Conservation (phyloP, 2,888 invertebrate genomes). For the Orthosia incerta region DNA sequence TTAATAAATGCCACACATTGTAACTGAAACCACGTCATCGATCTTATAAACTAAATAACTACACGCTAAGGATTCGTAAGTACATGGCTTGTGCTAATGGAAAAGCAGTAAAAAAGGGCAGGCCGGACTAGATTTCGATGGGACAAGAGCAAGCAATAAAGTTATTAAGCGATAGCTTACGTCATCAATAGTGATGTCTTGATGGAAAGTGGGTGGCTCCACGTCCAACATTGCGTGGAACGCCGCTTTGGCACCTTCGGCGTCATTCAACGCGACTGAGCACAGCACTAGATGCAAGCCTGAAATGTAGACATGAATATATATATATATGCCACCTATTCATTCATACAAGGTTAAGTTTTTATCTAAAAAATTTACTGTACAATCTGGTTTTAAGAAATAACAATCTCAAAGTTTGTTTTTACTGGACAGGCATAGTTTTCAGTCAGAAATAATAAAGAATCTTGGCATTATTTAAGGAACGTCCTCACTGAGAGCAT, state of each 20-base stretch:
- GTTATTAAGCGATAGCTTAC: constrained; percentile 67
- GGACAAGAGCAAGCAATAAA: neutral
- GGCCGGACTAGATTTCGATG: neutral
- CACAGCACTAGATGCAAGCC: constrained; percentile 97
- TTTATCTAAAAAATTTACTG: too few species aligned
- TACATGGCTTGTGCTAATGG: too few species aligned
- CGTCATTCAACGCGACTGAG: constrained; percentile 97
- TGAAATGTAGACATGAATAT: constrained; percentile 60
- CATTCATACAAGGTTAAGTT: too few species aligned
- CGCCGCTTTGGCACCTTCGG: constrained; percentile 97
- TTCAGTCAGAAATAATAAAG: too few species aligned
- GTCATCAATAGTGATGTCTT: constrained; percentile 86
- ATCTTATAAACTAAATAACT: neutral
- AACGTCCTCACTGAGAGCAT: too few species aligned
- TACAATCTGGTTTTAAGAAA: too few species aligned
- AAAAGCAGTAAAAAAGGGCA: neutral
- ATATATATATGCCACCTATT: too few species aligned
- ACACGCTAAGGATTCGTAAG: neutral
- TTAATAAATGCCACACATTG: neutral
- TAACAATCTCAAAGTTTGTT: too few species aligned
- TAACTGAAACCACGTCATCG: neutral
- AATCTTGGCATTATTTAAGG: too few species aligned
- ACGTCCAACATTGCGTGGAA: constrained; percentile 97
- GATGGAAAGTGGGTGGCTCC: constrained; percentile 90
- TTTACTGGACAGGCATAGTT: too few species aligned